phyloP scores from a whole-genome alignment of 2,797 vertebrate genomes.

The Trachops cirrhosus region DNA sequence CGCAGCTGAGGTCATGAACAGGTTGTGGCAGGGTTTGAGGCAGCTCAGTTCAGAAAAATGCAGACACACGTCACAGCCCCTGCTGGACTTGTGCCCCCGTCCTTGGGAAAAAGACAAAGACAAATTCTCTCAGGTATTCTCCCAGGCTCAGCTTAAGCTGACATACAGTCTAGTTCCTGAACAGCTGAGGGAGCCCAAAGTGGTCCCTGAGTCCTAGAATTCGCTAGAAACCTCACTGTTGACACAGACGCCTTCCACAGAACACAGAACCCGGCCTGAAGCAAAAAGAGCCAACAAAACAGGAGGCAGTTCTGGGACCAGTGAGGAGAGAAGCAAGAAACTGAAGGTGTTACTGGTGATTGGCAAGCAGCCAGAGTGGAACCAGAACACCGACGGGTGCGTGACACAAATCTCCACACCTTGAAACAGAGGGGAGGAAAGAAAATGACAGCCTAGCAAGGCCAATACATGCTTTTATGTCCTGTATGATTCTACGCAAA shows the following conservation, averaged over 20 bases:
- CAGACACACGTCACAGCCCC: neutral
- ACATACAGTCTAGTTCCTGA: neutral
- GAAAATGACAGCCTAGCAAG: neutral
- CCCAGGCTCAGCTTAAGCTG: neutral
- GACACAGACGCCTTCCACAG: neutral
- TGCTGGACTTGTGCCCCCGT: neutral
- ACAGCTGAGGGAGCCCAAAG: neutral
- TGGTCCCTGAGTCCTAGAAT: neutral
- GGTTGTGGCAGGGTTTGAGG: slow-evolving; percentile 42
- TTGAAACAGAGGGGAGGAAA: neutral
- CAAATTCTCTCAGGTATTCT: neutral
- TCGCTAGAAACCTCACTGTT: neutral
- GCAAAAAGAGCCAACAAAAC: neutral
- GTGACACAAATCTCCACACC: neutral
- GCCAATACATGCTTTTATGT: neutral
- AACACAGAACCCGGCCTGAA: neutral
- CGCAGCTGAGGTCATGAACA: neutral
- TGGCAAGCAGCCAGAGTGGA: neutral
- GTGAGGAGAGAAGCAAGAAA: neutral
- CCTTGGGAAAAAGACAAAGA: neutral
- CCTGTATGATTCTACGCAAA: neutral
- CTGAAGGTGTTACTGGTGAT: neutral
- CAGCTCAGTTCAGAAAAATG: neutral
- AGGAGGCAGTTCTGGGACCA: neutral
- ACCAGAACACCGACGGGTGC: neutral